Evolutionary conservation across 2,797 vertebrate genomes (phyloP).

Genomic region (Toxotes lorentzi): DNA sequence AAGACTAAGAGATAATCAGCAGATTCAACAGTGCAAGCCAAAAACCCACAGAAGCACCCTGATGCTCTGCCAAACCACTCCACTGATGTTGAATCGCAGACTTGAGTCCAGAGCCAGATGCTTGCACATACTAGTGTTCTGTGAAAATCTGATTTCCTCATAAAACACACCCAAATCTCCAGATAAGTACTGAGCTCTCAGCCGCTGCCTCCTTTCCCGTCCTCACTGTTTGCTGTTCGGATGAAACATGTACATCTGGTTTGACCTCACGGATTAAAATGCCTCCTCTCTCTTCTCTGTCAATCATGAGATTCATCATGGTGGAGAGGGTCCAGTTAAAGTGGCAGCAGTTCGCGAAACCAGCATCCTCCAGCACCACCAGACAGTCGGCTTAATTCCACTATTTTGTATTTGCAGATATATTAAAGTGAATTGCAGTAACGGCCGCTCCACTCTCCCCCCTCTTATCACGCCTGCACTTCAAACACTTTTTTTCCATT

Average conservation of each 20-base stretch:
- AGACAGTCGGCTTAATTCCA: conserved; percentile 4
- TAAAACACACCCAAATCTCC: conserved; percentile 7
- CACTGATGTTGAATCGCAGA: conserved; percentile 4
- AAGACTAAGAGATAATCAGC: neutral
- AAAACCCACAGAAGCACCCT: conserved; percentile 15
- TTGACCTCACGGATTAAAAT: conserved; percentile 48
- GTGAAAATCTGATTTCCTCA: conserved; percentile 1
- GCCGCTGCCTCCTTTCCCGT: conserved; percentile 19
- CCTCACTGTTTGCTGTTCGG: conserved; percentile 9
- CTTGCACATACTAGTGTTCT: neutral
- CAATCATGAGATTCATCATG: conserved; percentile 46
- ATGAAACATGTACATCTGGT: conserved; percentile 30
- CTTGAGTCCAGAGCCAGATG: conserved; percentile 12
- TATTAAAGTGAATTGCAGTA: conserved; percentile 3
- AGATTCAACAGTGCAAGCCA: conserved; percentile 13
- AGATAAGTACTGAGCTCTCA: neutral
- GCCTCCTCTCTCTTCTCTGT: conserved; percentile 45
- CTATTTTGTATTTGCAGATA: conserved; percentile 17
- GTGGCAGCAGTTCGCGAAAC: neutral
- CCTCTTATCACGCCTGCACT: conserved; percentile 1
- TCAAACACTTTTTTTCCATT: conserved; percentile 36
- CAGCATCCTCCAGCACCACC: neutral
- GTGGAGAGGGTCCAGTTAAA: conserved; percentile 45
- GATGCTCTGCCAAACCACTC: conserved; percentile 9
- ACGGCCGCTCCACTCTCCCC: neutral